Conservation (phyloP, 2,888 invertebrate species). For the Mayetiola destructor region DNA sequence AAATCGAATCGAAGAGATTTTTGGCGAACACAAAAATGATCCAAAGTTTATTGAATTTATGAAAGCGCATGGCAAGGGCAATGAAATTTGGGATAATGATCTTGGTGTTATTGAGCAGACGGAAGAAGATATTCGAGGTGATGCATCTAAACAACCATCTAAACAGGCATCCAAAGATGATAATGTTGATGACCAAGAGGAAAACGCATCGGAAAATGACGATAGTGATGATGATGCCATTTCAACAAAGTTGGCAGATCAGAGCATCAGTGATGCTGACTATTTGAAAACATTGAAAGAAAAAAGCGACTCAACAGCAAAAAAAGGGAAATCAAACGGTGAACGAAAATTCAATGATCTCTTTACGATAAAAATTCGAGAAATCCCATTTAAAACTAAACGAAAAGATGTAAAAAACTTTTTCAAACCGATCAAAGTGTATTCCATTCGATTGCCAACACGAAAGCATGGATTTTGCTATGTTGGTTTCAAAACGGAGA, state of each 20-base stretch:
- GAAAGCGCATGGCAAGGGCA: conserved; percentile 56
- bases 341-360: conserved; percentile 34
- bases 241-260: conserved; percentile 48
- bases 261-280: conserved; percentile 64
- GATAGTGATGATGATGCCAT: conserved; percentile 24
- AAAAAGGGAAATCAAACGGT: conserved; percentile 30
- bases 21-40: conserved; percentile 72
- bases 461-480: conserved; percentile 73
- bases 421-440: conserved; percentile 64
- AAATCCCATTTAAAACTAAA: conserved; percentile 62
- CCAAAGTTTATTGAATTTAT: conserved; percentile 81
- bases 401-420: conserved; percentile 75
- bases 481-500: conserved; percentile 77
- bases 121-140: conserved; percentile 15
- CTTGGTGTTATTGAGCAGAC: conserved; percentile 24
- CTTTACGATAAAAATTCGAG: conserved; percentile 57
- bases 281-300: conserved; percentile 58
- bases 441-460: conserved; percentile 64
- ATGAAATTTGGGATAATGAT: conserved; percentile 43
- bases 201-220: conserved; percentile 29
- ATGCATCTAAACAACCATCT: conserved; percentile 4
- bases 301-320: conserved; percentile 25
- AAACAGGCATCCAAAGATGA: conserved; percentile 22
- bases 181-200: conserved; percentile 31
- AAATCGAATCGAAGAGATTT: conserved; percentile 43